Evolutionary conservation across 2,888 invertebrate species (phyloP), one percentile per base, ranked within the genome.

Genomic region (Trichogramma evanescens): DNA sequence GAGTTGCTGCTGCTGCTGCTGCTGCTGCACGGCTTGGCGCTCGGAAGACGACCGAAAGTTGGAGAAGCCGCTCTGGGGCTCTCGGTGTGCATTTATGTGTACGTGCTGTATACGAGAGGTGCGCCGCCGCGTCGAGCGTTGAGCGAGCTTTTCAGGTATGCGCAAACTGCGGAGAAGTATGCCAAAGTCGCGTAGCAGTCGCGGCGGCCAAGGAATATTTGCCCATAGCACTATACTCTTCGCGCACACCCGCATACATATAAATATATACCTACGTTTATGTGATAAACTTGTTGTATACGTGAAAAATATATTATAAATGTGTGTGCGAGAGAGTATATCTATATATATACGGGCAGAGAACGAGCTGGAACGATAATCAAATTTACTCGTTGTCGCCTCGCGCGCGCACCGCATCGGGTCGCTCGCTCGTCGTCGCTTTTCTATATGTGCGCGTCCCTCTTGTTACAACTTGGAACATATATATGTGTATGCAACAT

Each of bases 301-400:
- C 1, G 3, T 26, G 2, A 2, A 26, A 26, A 26, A 26, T 26
- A 26, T 26, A 26, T 26, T 26, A 26, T 26, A 26, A 26, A 26
- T 26, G 26, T 26, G 26, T 26, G 26, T 26, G 26, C 26, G 26
- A 26, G 26, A 13, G 13, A 26, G 26, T 26, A 26, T 26, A 26
- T 26, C 26, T 26, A 26, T 26, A 26, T 2, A 2, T 26, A 26
- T 26, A 67, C 58, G 49, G 41, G 13, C 10, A n/a, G 13, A 45
- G 57, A 44, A 56, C 63, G 62, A 67, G 69, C 65, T 72, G 73
- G 70, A 76, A 73, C 72, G 74, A 76, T 75, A 77, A 76, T 76
- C 74, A 75, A 75, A 77, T 77, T 76, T 77, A 69, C 74, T 73
- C 74, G 74, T 76, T 76, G 75, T 76, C 76, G 74, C 76, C 75